phyloP scores from a whole-genome alignment of 1,140 invertebrate genomes.

The Heliconius melpomene region DNA sequence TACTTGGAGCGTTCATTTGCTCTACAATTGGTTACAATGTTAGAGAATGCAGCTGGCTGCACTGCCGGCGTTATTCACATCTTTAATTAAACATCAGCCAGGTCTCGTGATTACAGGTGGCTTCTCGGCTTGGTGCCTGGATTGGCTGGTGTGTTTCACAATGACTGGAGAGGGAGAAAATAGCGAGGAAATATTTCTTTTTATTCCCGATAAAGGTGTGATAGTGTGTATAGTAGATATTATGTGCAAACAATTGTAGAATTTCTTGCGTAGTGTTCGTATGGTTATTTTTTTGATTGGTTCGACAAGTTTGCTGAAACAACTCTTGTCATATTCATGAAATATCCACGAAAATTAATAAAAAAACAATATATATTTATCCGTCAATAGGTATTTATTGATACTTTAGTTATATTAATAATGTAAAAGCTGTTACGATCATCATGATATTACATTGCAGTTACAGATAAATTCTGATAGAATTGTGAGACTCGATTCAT shows the following conservation, averaged over 20 bases:
- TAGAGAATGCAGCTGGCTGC: constrained; percentile 57
- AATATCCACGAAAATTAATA: too few species aligned
- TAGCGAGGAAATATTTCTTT: too few species aligned
- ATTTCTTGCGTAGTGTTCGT: too few species aligned
- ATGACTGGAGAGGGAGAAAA: constrained; percentile 22
- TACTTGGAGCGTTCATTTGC: neutral
- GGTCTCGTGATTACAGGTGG: constrained; percentile 73
- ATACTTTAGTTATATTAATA: neutral
- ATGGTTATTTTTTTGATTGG: too few species aligned
- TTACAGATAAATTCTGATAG: neutral
- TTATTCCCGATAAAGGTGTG: too few species aligned
- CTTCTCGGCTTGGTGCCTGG: constrained; percentile 66
- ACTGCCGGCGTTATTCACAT: constrained; percentile 70
- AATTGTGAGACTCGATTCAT: neutral
- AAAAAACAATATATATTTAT: too few species aligned
- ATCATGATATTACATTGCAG: neutral
- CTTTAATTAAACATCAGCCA: constrained; percentile 78
- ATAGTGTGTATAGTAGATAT: too few species aligned
- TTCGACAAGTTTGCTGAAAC: too few species aligned
- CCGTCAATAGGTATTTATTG: too few species aligned
- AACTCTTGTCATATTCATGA: too few species aligned
- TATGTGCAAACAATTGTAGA: too few species aligned
- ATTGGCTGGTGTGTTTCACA: constrained; percentile 30
- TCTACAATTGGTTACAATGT: constrained; percentile 15
- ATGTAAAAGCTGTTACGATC: neutral